A percentile compares a stretch with the other conserved stretches of the same genome.
These are phyloP conservation scores for Melikaiella ostensackeni DNA, from an alignment of 2,888 invertebrate species.

Conservation along the genomic window DNA sequence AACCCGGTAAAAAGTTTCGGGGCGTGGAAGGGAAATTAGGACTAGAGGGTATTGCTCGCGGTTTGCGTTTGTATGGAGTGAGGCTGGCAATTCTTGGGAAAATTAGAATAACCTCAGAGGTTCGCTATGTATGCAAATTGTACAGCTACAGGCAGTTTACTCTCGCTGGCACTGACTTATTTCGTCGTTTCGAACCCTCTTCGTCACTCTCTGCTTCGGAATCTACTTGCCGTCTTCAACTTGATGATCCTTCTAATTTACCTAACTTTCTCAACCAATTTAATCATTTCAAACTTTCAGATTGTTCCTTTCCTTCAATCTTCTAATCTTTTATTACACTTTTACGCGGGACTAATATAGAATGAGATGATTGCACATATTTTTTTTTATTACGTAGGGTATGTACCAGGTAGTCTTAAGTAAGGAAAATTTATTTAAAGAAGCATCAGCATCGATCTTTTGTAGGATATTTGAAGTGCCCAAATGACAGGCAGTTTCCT, in stretches of 20 bases:
- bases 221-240: background rate
- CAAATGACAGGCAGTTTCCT: conserved; percentile 51
- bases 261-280: background rate
- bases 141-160: conserved; percentile 34
- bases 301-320: background rate
- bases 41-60: conserved; percentile 39
- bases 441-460: conserved; percentile 54
- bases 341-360: background rate
- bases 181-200: conserved; percentile 34
- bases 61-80: background rate
- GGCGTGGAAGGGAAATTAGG: conserved; percentile 41
- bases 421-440: conserved; percentile 47
- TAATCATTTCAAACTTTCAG: background rate
- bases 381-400: background rate
- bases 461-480: conserved; percentile 42
- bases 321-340: background rate
- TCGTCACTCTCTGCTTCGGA: conserved; percentile 36
- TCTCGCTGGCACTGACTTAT: conserved; percentile 35
- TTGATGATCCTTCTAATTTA: conserved; percentile 11
- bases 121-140: conserved; percentile 43
- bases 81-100: conserved; percentile 41
- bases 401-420: background rate
- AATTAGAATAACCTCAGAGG: conserved; percentile 41
- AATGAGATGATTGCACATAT: background rate
- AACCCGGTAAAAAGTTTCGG: conserved; percentile 41